Evolutionary conservation across 2,888 invertebrate genomes (phyloP), one percentile per base, ranked within the genome.

Genomic region (Leucoptera coffeella): DNA sequence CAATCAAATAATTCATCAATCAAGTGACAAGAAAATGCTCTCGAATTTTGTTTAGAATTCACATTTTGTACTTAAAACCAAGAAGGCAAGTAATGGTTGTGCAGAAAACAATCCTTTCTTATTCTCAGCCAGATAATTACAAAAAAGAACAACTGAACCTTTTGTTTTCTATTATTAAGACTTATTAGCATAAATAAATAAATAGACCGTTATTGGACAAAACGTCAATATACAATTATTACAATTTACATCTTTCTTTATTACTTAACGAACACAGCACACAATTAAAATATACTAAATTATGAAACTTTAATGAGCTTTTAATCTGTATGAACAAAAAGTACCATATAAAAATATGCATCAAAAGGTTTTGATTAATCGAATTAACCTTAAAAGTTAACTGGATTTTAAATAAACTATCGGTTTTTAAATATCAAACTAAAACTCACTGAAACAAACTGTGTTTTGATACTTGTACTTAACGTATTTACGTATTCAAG

Each of bases 191-290:
- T 45, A 61, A 28, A 60, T 60, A 57, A 69, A 67, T 67, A 69
- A 71, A 71, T 71, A 65, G 65, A 64, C 61, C 64, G n/a, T 20
- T 31, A 30, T 59, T 52, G 54, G 54, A 57, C 60, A 47, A 59
- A 61, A 58, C 50, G 60, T 64, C 58, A 67, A 60, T 64, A 54
- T 69, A 69, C 69, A 65, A 56, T 62, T 62, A 59, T 59, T 62
- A 64, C 60, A 65, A 60, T 64, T 65, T 67, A 67, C 62, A 67
- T 49, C n/a, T n/a, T n/a, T n/a, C n/a, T n/a, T n/a, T n/a, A n/a
- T 52, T 50, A 60, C 56, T 58, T 65, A 65, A 64, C 62, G 58
- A 67, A 67, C 69, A 67, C 69, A 67, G 69, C 69, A 65, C 69
- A 65, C 67, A 57, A 50, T 47, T 47, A 50, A 50, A 45, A 45